A percentile compares a stretch with the other conserved stretches of the same genome.
Conservation (phyloP, 2,888 invertebrate species). For the Lymantria monacha region DNA sequence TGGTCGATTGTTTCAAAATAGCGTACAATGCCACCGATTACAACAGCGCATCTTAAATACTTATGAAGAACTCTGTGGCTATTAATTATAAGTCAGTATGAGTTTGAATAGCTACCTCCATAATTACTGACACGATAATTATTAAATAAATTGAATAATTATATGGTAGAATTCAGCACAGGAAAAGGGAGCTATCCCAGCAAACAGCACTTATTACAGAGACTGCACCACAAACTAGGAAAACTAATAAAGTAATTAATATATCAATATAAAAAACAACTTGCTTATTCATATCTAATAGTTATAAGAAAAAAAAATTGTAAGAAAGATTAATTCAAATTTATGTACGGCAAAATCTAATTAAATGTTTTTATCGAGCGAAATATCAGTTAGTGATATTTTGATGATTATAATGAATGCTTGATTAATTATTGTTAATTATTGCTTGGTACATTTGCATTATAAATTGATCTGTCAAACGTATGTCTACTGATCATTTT, state of each 20-base stretch:
- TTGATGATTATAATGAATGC: no score
- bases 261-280: not conserved
- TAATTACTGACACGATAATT: no score
- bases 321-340: not conserved
- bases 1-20: constrained; percentile 34
- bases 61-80: constrained; percentile 1
- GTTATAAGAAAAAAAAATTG: not conserved
- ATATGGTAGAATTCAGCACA: no score
- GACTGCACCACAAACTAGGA: no score
- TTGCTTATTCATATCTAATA: not conserved
- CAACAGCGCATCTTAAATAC: constrained; percentile 19
- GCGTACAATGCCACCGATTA: constrained; percentile 34
- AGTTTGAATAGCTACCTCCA: not conserved
- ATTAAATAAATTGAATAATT: no score
- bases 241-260: not conserved
- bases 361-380: not conserved
- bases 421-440: no score
- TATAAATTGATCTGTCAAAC: no score
- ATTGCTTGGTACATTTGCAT: no score
- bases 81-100: constrained; percentile 9
- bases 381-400: not conserved
- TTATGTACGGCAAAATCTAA: not conserved
- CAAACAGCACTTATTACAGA: no score
- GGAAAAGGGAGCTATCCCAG: no score
- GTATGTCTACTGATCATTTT: no score